phyloP scores from a whole-genome alignment of 2,113 vertebrate genomes.

The Sigmodon hispidus region DNA sequence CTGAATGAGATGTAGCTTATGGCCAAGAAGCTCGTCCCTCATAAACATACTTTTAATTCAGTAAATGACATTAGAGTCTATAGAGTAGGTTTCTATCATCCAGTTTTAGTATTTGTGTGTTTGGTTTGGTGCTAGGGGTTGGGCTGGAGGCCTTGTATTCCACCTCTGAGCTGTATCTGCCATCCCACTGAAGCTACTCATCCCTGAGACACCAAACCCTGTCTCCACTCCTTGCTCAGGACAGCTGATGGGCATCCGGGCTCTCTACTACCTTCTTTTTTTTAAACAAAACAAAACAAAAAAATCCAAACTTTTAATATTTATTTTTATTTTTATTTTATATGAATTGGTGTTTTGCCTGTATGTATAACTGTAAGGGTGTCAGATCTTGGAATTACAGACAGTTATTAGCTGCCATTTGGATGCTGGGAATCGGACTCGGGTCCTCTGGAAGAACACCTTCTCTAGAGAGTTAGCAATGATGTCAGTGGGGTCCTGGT shows the following conservation, averaged over 20 bases:
- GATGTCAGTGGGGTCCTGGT: not conserved
- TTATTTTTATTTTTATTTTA: too few species aligned
- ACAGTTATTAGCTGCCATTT: too few species aligned
- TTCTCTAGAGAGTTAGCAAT: not conserved
- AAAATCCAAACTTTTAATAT: too few species aligned
- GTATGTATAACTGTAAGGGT: too few species aligned
- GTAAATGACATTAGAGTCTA: not conserved
- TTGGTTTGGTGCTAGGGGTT: not conserved
- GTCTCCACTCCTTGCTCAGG: not conserved
- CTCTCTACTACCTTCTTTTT: not conserved
- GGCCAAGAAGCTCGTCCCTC: not conserved
- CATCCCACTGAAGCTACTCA: not conserved
- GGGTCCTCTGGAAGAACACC: too few species aligned
- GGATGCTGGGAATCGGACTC: too few species aligned
- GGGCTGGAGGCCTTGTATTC: not conserved
- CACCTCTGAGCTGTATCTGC: not conserved
- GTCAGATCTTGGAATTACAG: too few species aligned
- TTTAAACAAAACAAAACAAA: too few species aligned
- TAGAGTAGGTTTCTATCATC: not conserved
- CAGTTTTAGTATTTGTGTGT: not conserved
- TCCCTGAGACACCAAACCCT: rapidly evolving
- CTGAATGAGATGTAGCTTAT: not conserved
- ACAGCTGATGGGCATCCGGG: not conserved
- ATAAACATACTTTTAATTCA: not conserved
- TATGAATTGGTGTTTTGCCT: too few species aligned